Conservation (phyloP, 2,888 invertebrate species). For the Leptothorax acervorum region DNA sequence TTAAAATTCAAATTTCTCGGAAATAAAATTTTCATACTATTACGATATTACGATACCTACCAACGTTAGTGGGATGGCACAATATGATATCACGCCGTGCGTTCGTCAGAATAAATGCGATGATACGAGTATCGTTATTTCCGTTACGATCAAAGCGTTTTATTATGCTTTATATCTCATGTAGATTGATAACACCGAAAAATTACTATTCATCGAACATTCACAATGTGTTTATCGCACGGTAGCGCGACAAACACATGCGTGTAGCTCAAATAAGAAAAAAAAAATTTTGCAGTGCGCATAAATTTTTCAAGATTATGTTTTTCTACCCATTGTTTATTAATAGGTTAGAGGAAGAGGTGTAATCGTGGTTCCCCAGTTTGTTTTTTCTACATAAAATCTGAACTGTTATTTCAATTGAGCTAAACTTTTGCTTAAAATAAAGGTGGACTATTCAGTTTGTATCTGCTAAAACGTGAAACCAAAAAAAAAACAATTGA, state of each 20-base stretch:
- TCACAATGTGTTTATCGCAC: neutral
- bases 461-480: no score
- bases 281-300: neutral
- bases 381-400: no score
- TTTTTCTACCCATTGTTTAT: neutral
- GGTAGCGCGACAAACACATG: neutral
- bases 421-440: no score
- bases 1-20: slow-evolving; percentile 9
- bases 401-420: no score
- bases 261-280: neutral
- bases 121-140: slow-evolving; percentile 53
- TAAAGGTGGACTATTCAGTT: no score
- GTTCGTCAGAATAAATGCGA: slow-evolving; percentile 21
- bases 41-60: neutral
- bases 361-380: no score
- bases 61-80: neutral
- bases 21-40: neutral
- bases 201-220: slow-evolving; percentile 9
- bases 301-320: neutral
- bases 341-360: neutral
- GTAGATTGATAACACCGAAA: slow-evolving; percentile 15
- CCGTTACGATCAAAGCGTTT: slow-evolving; percentile 11
- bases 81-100: slow-evolving; percentile 16
- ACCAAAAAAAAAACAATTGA: no score
- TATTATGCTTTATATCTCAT: neutral